Evolutionary conservation across 1,140 invertebrate genomes (phyloP).

Genomic region (Branchinecta lynchi): DNA sequence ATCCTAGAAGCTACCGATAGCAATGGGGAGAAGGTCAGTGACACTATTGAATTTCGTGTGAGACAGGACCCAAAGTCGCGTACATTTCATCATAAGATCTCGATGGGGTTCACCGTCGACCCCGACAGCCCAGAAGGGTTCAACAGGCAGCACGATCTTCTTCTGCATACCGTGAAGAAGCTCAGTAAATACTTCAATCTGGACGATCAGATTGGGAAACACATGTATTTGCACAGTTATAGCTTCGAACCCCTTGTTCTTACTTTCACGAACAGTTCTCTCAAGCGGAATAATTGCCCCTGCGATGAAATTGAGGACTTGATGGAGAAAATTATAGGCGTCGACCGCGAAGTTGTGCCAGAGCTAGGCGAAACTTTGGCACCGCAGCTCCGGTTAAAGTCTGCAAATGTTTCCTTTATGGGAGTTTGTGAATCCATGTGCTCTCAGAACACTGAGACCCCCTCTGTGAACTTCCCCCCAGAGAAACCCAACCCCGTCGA

Average conservation of each 20-base stretch:
- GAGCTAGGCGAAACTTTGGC: conserved; percentile 22
- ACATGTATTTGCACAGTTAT: background rate
- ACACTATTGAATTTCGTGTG: conserved; percentile 56
- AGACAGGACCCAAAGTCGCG: conserved; percentile 55
- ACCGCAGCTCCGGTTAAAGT: conserved; percentile 12
- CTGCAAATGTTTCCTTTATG: conserved; percentile 15
- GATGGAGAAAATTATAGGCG: conserved; percentile 15
- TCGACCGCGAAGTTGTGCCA: conserved; percentile 12
- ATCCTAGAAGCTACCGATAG: conserved; percentile 57
- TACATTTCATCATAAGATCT: conserved; percentile 67
- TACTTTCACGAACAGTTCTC: conserved; percentile 72
- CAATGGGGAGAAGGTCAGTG: conserved; percentile 48
- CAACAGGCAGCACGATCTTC: background rate
- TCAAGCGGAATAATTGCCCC: conserved; percentile 56
- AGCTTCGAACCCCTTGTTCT: conserved; percentile 41
- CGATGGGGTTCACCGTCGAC: conserved; percentile 35
- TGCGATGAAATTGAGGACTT: conserved; percentile 37
- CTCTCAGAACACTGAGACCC: conserved; percentile 9
- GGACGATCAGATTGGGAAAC: background rate
- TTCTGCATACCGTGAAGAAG: background rate
- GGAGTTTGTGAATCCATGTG: conserved; percentile 16
- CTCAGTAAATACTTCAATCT: background rate
- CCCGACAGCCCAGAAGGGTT: conserved; percentile 26
- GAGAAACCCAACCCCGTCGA: conserved; percentile 66
- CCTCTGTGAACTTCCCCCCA: conserved; percentile 46